A percentile compares a stretch with the other conserved stretches of the same genome.
Evolutionary conservation across 2,797 vertebrate genomes (phyloP).

Genomic region (Tachyglossus aculeatus): DNA sequence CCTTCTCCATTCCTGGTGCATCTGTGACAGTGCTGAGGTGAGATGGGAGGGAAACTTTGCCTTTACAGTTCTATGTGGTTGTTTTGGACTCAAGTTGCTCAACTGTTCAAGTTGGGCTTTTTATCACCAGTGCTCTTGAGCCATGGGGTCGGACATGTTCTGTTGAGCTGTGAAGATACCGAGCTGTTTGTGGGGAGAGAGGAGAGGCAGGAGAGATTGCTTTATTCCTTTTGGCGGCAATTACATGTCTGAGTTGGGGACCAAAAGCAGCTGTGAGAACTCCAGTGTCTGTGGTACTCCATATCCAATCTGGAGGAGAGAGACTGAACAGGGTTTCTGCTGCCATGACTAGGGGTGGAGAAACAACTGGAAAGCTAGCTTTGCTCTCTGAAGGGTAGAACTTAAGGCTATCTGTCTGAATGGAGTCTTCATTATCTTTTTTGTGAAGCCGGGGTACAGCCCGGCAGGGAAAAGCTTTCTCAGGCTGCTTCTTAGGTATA

Average conservation of each 20-base stretch:
- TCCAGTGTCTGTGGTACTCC: conserved; percentile 12
- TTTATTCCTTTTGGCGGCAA: not conserved
- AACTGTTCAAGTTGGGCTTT: conserved; percentile 29
- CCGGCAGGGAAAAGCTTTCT: conserved; percentile 9
- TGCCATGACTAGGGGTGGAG: conserved; percentile 27
- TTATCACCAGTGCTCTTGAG: conserved; percentile 37
- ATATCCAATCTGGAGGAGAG: not conserved
- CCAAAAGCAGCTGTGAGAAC: not conserved
- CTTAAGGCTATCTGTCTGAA: not conserved
- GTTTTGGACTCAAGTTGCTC: conserved; percentile 23
- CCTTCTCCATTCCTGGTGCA: not conserved
- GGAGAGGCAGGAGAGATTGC: not conserved
- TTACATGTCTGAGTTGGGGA: not conserved
- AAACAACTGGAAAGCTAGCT: not conserved
- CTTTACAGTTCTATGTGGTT: conserved; percentile 12
- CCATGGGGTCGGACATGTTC: conserved; percentile 27
- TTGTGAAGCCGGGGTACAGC: conserved; percentile 16
- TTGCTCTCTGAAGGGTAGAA: conserved; percentile 19
- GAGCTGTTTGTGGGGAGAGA: not conserved
- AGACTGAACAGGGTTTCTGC: not conserved
- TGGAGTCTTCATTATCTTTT: not conserved
- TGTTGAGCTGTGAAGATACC: conserved; percentile 41
- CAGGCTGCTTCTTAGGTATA: not conserved
- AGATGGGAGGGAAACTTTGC: conserved; percentile 21
- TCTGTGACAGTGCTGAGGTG: conserved; percentile 16